Base-by-base conservation (phyloP, 2,888 invertebrate genomes). In the Ramazzottius varieornatus region DNA sequence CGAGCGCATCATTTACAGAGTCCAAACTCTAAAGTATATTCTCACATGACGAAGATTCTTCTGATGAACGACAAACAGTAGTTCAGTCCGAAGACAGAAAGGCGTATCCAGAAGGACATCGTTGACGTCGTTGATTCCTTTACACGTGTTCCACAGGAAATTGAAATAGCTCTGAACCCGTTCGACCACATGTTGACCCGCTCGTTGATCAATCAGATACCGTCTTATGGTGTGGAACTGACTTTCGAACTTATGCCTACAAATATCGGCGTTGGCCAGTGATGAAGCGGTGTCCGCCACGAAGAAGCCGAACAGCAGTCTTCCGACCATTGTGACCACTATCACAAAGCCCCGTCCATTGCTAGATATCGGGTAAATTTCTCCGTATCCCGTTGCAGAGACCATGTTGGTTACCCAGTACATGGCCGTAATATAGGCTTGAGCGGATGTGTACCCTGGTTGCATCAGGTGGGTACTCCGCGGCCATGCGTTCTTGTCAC, bases 231-330 rank as follows among this genome's bases (percentile, higher is more conserved):
- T 65, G n/a, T 54, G 29, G 4, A 68, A 65, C 33, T 67, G 54
- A 33, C 65, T 33, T 16, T 67, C 64, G 46, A 67, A 68, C 16
- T 63, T 16, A n/a, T 66, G 65, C 34, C 63, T 33, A 4, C 63
- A 33, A 32, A 65, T 32, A 33, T 67, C 68, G 24, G 63, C 65
- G 40, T 69, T 67, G 33, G 68, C 54, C 32, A 68, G 64, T 1
- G 69, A 66, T 13, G 69, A 69, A 1, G 68, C 67, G 29, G 69
- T 69, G 65, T 66, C 68, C 63, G 66, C 69, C 34, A 69, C 66
- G 46, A 69, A 63, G 54, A 67, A 67, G 46, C 69, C 69, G 64
- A 69, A 69, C 66, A 69, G 46, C 20, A 68, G 54, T 63, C 67
- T 69, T 2, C 69, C 69, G 1, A 33, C 32, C 40, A 69, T 32